Conservation (phyloP, 2,888 invertebrate species). For the Poecilus cupreus region DNA sequence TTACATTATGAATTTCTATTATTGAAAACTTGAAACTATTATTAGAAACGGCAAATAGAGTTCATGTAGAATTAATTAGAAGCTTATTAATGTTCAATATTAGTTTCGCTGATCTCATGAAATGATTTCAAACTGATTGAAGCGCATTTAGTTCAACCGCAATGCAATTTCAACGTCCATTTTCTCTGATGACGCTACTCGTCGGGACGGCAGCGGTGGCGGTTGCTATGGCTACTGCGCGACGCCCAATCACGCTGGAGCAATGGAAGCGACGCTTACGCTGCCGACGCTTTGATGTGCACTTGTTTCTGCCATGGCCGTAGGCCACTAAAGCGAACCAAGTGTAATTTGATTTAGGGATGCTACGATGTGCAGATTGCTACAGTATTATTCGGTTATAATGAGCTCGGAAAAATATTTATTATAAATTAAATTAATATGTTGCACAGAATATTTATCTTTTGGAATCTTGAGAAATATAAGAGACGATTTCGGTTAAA, state of each 20-base stretch:
- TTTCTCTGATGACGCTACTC: not conserved
- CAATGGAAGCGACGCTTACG: slow-evolving; percentile 50
- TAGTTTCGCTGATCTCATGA: too few relatives aligned
- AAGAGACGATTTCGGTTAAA: too few relatives aligned
- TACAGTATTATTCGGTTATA: not conserved
- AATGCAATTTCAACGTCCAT: not conserved
- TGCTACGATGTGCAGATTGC: not conserved
- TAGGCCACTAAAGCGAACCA: not conserved
- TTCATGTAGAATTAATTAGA: too few relatives aligned
- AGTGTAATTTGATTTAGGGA: slow-evolving; percentile 6
- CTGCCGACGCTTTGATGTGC: slow-evolving; percentile 6
- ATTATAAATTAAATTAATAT: too few relatives aligned
- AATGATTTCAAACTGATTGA: too few relatives aligned
- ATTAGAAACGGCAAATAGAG: too few relatives aligned
- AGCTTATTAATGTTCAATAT: too few relatives aligned
- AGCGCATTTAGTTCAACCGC: too few relatives aligned
- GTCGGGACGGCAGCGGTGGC: slow-evolving; percentile 45
- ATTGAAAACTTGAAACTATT: not conserved
- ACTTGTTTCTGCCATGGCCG: slow-evolving; percentile 29
- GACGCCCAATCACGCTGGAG: slow-evolving; percentile 51
- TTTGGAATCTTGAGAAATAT: too few relatives aligned
- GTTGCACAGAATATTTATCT: too few relatives aligned
- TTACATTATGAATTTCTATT: not conserved
- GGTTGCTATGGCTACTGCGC: slow-evolving; percentile 58
- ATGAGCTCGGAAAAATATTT: not conserved